phyloP scores from a whole-genome alignment of 2,113 vertebrate species.

The Plectropomus leopardus region DNA sequence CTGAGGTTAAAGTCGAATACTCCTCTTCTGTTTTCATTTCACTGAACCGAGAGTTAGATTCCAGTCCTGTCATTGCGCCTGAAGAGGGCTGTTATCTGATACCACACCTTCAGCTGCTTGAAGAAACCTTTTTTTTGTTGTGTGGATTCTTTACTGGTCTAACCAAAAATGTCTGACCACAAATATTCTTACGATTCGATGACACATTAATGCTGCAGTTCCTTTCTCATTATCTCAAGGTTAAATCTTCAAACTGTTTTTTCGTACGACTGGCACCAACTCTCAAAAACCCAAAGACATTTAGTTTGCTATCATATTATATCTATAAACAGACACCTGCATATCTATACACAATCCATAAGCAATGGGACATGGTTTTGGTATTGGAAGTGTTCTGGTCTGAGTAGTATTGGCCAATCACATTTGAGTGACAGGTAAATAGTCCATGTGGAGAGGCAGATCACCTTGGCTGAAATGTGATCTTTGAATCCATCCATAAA shows the following conservation, averaged over 20 bases:
- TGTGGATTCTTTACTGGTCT: too few relatives aligned
- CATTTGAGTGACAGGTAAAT: too few relatives aligned
- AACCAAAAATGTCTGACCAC: not conserved
- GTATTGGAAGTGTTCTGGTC: too few relatives aligned
- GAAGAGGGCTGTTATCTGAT: slow-evolving; percentile 14
- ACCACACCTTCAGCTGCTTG: slow-evolving; percentile 12
- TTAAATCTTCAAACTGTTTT: not conserved
- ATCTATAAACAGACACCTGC: not conserved
- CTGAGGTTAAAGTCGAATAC: slow-evolving; percentile 54
- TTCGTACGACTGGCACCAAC: not conserved
- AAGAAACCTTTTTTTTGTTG: slow-evolving; percentile 6
- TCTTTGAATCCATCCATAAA: too few relatives aligned
- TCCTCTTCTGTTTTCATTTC: slow-evolving; percentile 42
- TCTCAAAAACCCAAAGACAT: not conserved
- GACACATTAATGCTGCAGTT: not conserved
- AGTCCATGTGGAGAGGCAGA: too few relatives aligned
- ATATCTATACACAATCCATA: too few relatives aligned
- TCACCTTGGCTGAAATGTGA: too few relatives aligned
- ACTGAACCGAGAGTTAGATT: slow-evolving; percentile 26
- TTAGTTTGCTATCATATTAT: not conserved
- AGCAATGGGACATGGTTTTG: too few relatives aligned
- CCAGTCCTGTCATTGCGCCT: slow-evolving; percentile 1
- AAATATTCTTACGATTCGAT: slow-evolving; percentile 2
- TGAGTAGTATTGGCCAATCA: too few relatives aligned
- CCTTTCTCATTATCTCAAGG: not conserved